These are phyloP conservation scores for Pipistrellus kuhlii DNA, from an alignment of 2,797 vertebrate genomes.

Conservation along the genomic window DNA sequence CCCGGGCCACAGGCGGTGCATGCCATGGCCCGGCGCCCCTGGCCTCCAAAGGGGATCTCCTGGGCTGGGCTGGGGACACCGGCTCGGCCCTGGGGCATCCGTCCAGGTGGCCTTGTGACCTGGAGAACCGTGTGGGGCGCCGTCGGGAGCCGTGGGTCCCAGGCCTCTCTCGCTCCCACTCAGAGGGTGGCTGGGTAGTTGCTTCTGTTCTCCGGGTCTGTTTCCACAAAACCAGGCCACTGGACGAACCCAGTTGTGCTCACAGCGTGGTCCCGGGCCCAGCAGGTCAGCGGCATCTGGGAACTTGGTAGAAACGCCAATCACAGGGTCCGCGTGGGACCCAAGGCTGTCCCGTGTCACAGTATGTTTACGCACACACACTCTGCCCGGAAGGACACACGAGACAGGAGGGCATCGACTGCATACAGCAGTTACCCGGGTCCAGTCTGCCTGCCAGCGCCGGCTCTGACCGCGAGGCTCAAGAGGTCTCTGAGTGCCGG, in stretches of 20 bases:
- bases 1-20: neutral
- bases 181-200: accelerated
- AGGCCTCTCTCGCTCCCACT: neutral
- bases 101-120: accelerated
- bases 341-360: neutral
- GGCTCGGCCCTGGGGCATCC: neutral
- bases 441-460: neutral
- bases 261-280: accelerated
- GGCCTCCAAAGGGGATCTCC: neutral
- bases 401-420: neutral
- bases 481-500: neutral
- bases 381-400: neutral
- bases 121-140: accelerated
- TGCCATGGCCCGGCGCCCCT: neutral
- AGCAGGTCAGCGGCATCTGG: accelerated
- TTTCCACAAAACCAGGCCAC: too few species aligned
- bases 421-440: neutral
- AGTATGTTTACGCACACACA: too few species aligned
- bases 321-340: neutral
- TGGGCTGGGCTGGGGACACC: neutral
- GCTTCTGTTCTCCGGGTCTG: neutral
- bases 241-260: neutral
- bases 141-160: neutral
- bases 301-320: neutral
- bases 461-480: neutral